These are phyloP conservation scores for Phenganax stokvisi DNA, from an alignment of 92 coral and sea anemone species.

Conservation along the genomic window DNA sequence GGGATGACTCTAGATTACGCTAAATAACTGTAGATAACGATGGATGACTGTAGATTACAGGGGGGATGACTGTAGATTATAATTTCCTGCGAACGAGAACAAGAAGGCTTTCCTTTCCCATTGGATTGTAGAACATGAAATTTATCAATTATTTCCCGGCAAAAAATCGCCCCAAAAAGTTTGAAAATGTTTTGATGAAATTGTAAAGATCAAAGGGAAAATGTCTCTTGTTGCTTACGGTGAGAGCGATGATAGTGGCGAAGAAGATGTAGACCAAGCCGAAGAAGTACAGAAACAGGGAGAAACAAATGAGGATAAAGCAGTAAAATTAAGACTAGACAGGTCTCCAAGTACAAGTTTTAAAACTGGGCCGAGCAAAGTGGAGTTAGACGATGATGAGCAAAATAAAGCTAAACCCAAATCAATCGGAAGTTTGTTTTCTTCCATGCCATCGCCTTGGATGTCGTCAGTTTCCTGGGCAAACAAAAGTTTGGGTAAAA, in stretches of 20 bases:
- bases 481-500: conserved; percentile 41
- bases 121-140: no score
- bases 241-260: conserved; percentile 65
- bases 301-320: neutral
- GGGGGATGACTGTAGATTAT: no score
- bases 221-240: conserved; percentile 95
- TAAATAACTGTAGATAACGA: no score
- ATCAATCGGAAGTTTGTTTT: conserved; percentile 87
- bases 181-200: neutral
- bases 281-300: neutral
- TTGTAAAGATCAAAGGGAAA: neutral
- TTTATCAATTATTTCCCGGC: no score
- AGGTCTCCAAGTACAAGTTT: no score
- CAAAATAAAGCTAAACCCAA: conserved; percentile 38
- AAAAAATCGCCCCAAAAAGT: no score
- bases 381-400: neutral
- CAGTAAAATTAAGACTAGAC: neutral
- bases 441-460: conserved; percentile 89
- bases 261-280: neutral
- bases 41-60: no score
- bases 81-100: no score
- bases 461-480: conserved; percentile 49
- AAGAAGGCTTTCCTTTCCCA: no score
- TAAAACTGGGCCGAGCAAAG: neutral
- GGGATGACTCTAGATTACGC: no score